Evolutionary conservation across 2,797 vertebrate genomes (phyloP).

Genomic region (Parauchenoglanis punctatus): DNA sequence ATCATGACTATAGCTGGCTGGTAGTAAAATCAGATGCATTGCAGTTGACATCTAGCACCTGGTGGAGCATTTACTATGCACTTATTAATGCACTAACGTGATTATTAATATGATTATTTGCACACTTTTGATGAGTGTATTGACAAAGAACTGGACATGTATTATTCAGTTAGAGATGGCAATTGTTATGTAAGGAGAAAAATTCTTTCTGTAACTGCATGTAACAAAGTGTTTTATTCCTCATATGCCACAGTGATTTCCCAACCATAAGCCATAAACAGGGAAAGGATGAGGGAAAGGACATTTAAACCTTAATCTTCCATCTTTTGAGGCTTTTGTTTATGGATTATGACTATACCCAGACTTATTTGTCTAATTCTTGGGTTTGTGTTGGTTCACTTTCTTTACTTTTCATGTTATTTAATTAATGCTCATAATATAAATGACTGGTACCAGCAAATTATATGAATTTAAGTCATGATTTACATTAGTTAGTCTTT

Average conservation of each 20-base stretch:
- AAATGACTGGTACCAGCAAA: neutral
- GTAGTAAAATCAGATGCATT: neutral
- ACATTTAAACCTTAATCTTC: neutral
- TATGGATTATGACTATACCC: neutral
- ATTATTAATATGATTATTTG: no score
- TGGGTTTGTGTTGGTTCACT: neutral
- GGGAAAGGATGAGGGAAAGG: neutral
- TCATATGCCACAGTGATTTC: neutral
- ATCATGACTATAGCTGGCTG: neutral
- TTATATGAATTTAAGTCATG: neutral
- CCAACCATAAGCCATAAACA: neutral
- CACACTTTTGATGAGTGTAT: no score
- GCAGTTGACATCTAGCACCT: neutral
- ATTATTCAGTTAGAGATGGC: neutral
- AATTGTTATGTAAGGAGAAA: neutral
- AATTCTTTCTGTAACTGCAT: neutral
- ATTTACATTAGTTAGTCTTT: neutral
- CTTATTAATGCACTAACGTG: no score
- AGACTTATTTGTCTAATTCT: neutral
- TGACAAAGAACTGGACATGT: no score
- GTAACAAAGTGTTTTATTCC: neutral
- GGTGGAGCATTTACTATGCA: neutral
- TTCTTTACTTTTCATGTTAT: neutral
- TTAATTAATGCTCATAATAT: neutral
- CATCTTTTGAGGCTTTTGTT: neutral